Conservation (phyloP, 2,113 vertebrate species). For the Alligator mississippiensis region DNA sequence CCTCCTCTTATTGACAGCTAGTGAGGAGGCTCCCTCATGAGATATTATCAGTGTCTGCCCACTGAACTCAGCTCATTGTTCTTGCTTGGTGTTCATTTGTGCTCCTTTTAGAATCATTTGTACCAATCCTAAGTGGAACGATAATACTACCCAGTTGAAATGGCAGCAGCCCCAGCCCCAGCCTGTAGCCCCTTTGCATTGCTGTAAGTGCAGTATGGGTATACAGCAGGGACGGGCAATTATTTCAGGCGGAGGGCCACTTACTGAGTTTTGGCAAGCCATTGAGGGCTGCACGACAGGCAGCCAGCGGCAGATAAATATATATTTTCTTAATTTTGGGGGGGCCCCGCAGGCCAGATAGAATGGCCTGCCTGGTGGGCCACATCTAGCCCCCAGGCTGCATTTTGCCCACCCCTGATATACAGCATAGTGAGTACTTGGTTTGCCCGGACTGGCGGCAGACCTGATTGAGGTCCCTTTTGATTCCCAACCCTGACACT, state of each 20-base stretch:
- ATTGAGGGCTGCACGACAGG: too few species aligned
- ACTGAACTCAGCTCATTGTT: background rate
- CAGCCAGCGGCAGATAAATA: too few species aligned
- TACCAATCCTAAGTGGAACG: background rate
- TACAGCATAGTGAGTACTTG: background rate
- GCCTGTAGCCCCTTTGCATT: accelerated
- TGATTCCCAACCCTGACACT: background rate
- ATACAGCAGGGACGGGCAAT: accelerated
- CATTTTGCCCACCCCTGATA: background rate
- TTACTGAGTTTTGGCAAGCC: too few species aligned
- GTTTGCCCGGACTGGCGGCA: background rate
- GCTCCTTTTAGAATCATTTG: background rate
- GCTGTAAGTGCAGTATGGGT: background rate
- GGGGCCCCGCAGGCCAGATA: too few species aligned
- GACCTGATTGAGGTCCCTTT: accelerated
- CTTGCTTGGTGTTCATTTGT: background rate
- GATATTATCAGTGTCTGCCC: background rate
- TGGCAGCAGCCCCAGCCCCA: background rate
- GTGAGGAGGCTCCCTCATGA: background rate
- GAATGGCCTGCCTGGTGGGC: too few species aligned
- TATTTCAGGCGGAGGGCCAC: too few species aligned
- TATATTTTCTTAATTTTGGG: too few species aligned
- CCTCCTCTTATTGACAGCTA: background rate
- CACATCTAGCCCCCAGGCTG: accelerated
- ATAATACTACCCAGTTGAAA: background rate